Evolutionary conservation across 2,888 invertebrate species (phyloP).

Genomic region (Megaustenia siamemsis): DNA sequence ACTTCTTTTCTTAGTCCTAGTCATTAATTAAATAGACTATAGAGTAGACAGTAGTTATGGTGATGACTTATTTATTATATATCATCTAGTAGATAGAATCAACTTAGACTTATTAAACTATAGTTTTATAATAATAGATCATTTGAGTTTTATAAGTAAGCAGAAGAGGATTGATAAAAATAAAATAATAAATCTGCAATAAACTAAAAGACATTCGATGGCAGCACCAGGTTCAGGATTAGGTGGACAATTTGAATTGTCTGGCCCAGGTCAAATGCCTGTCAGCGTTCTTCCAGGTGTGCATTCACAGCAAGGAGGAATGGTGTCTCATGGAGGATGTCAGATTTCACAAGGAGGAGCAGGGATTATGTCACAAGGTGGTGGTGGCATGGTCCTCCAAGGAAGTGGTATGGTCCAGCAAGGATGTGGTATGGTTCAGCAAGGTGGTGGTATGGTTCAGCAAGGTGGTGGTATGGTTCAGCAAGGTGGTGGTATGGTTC

Average conservation of each 20-base stretch:
- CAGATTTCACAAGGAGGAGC: too few species aligned
- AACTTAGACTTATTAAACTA: too few species aligned
- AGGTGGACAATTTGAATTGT: slow-evolving; percentile 10
- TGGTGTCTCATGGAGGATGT: slow-evolving; percentile 28
- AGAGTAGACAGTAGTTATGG: too few species aligned
- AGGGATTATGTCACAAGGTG: background rate
- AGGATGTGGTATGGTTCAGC: background rate
- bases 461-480: background rate
- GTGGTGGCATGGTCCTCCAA: background rate
- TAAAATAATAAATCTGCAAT: too few species aligned
- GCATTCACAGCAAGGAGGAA: slow-evolving; percentile 28
- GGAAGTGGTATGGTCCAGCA: background rate
- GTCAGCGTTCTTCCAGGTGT: slow-evolving; percentile 23
- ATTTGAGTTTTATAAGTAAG: too few species aligned
- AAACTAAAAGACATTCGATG: slow-evolving; percentile 24
- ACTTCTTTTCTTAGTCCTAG: too few species aligned
- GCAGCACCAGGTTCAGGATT: slow-evolving; percentile 37
- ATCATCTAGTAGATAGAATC: too few species aligned
- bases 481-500: background rate
- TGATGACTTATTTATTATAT: too few species aligned
- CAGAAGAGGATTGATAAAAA: too few species aligned
- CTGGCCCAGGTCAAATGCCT: slow-evolving; percentile 17
- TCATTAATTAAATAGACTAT: too few species aligned
- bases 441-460: background rate
- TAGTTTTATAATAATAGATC: too few species aligned